A percentile compares a stretch with the other conserved stretches of the same genome.
phyloP scores from a whole-genome alignment of 2,797 vertebrate genomes.

The Allenopithecus nigroviridis region DNA sequence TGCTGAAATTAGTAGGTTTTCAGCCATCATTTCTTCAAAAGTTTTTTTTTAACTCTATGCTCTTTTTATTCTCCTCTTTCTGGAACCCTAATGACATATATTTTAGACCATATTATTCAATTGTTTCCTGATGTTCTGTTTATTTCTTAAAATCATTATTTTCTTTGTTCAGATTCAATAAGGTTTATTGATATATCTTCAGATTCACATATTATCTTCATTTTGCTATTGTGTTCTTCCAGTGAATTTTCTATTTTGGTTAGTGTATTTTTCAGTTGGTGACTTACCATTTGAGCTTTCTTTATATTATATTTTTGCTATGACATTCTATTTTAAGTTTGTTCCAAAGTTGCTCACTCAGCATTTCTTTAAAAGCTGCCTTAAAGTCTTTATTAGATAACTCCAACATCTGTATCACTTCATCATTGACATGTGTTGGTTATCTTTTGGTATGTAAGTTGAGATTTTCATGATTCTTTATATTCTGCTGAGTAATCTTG shows the following conservation, averaged over 20 bases:
- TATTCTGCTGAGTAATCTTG: background rate
- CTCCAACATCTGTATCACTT: background rate
- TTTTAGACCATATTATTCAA: background rate
- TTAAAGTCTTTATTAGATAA: slow-evolving; percentile 14
- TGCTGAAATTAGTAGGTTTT: background rate
- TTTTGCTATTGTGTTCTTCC: background rate
- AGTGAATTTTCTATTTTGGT: background rate
- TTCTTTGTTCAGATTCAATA: background rate
- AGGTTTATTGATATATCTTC: background rate
- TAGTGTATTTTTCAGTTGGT: background rate
- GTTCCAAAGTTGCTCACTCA: background rate
- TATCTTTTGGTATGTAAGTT: background rate
- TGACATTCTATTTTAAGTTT: background rate
- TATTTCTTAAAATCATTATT: background rate
- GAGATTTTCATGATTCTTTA: slow-evolving; percentile 5
- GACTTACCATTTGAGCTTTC: background rate
- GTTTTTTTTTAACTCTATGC: background rate
- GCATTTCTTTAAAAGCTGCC: background rate
- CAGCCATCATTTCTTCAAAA: background rate
- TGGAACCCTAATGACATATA: background rate
- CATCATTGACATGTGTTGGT: background rate
- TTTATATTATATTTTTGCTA: background rate
- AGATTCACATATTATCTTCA: background rate
- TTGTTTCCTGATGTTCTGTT: background rate
- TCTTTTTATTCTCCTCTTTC: background rate